Conservation (phyloP, 2,888 invertebrate species). For the Campoplex capitator region DNA sequence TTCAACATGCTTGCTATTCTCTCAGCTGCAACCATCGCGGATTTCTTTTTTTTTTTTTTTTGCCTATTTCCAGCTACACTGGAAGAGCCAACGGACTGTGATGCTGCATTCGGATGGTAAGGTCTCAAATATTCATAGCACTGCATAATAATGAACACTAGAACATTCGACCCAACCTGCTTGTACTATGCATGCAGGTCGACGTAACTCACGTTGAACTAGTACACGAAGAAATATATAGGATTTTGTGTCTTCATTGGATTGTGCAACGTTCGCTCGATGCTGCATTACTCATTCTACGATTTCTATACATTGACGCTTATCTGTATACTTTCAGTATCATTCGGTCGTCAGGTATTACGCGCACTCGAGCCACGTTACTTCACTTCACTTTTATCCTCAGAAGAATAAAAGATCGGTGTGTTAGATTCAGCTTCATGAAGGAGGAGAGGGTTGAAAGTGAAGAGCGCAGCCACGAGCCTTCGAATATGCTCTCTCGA, state of each 20-base stretch:
- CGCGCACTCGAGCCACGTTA: constrained; percentile 45
- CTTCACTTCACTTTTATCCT: constrained; percentile 28
- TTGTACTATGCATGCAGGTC: constrained; percentile 9
- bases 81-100: constrained; percentile 48
- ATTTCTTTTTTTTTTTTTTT: constrained; percentile 22
- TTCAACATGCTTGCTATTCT: constrained; percentile 9
- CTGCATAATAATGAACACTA: constrained; percentile 77
- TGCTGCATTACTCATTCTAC: constrained; percentile 30
- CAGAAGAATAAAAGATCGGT: constrained; percentile 39
- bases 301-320: not conserved
- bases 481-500: constrained; percentile 36
- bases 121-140: constrained; percentile 79
- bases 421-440: constrained; percentile 34
- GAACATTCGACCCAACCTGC: constrained; percentile 47
- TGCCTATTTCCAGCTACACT: constrained; percentile 15
- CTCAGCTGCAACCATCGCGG: not conserved
- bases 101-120: constrained; percentile 68
- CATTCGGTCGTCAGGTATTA: constrained; percentile 51
- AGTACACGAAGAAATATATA: not conserved
- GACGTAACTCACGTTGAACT: constrained; percentile 13
- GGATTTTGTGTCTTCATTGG: constrained; percentile 53
- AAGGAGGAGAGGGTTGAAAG: constrained; percentile 10
- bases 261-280: constrained; percentile 21
- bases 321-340: constrained; percentile 22
- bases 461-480: constrained; percentile 28